Conservation (phyloP, 2,888 invertebrate species). For the Neoscelio sp. region DNA sequence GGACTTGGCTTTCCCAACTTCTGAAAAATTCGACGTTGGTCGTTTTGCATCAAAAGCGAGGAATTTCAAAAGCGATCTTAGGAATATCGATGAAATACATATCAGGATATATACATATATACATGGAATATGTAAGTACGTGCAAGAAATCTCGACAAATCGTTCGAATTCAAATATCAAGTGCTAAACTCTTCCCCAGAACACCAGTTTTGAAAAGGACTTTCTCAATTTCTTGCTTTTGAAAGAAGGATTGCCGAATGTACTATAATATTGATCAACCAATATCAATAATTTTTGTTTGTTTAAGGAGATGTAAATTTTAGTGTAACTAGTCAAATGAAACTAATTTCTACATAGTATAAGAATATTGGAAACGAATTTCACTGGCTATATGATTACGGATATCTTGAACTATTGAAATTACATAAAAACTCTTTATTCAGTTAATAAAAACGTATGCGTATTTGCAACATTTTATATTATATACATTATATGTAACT, state of each 20-base stretch:
- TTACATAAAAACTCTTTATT: no score
- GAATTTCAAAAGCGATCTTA: slow-evolving; percentile 66
- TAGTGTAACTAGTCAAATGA: no score
- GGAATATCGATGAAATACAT: slow-evolving; percentile 67
- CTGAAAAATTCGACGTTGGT: slow-evolving; percentile 64
- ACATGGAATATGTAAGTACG: slow-evolving; percentile 64
- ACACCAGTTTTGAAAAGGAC: slow-evolving; percentile 46
- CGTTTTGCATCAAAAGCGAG: slow-evolving; percentile 65
- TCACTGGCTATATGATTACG: no score
- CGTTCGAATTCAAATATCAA: slow-evolving; percentile 66
- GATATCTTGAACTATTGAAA: no score
- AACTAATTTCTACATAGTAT: no score
- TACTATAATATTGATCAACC: slow-evolving; percentile 8
- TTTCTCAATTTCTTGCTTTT: slow-evolving; percentile 37
- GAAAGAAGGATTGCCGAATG: background rate
- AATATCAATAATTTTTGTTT: slow-evolving; percentile 24
- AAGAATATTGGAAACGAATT: no score
- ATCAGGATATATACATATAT: slow-evolving; percentile 62
- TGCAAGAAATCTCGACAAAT: slow-evolving; percentile 66
- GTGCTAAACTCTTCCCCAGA: slow-evolving; percentile 49
- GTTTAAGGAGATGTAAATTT: background rate
- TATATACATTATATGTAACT: no score
- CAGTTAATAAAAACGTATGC: no score
- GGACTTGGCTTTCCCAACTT: slow-evolving; percentile 55
- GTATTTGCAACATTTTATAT: no score